Conservation (phyloP, 2,113 vertebrate species). For the Theristicus caerulescens region DNA sequence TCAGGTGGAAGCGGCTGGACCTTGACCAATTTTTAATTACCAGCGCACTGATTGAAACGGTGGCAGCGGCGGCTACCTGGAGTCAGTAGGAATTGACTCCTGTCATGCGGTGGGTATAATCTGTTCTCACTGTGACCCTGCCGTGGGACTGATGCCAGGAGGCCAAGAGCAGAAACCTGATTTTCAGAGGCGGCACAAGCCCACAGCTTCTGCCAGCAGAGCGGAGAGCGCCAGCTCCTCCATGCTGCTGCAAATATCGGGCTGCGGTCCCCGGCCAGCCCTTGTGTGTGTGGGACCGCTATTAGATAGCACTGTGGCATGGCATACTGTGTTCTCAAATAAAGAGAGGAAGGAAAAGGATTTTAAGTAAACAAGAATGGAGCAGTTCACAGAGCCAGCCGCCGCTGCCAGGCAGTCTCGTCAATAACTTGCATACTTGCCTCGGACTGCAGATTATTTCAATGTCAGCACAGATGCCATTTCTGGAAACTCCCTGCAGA, state of each 20-base stretch:
- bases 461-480: slow-evolving; percentile 56
- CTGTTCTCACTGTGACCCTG: not conserved
- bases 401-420: not conserved
- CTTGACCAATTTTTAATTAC: slow-evolving; percentile 35
- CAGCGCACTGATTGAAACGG: not conserved
- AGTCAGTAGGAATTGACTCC: slow-evolving; percentile 15
- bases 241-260: fast-evolving
- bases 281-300: not conserved
- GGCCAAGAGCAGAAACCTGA: not conserved
- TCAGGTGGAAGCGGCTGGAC: slow-evolving; percentile 1
- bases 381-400: not conserved
- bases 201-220: not conserved
- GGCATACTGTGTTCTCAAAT: not conserved
- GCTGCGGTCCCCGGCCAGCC: fast-evolving
- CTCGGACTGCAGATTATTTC: slow-evolving; percentile 53
- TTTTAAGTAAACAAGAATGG: slow-evolving; percentile 2
- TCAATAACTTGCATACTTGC: slow-evolving; percentile 40
- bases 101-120: not conserved
- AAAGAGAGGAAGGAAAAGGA: slow-evolving; percentile 45
- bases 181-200: not conserved
- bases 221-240: not conserved
- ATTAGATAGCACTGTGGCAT: not conserved
- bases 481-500: slow-evolving; percentile 62
- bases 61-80: not conserved
- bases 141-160: not conserved